Conservation (phyloP, 2,113 vertebrate genomes). For the Psettodes erumei region DNA sequence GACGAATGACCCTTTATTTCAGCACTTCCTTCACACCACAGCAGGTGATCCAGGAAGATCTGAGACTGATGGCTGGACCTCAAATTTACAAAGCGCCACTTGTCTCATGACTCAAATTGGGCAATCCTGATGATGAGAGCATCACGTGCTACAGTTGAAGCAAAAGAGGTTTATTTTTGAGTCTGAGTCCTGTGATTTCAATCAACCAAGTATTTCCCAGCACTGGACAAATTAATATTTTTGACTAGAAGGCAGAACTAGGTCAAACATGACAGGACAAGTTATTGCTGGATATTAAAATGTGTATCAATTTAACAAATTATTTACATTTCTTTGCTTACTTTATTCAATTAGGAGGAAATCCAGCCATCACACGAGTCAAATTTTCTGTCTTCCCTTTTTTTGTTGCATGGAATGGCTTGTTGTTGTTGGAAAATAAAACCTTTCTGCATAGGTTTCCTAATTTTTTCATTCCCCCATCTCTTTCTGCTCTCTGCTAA, state of each 20-base stretch:
- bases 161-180: background rate
- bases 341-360: conserved; percentile 9
- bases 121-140: background rate
- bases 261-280: background rate
- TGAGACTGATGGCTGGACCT: background rate
- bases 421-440: background rate
- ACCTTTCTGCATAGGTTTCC: background rate
- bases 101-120: conserved; percentile 7
- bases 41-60: conserved; percentile 1
- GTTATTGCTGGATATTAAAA: no score
- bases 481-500: conserved; percentile 65
- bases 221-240: background rate
- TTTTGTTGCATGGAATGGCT: background rate
- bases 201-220: background rate
- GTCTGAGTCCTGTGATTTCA: background rate
- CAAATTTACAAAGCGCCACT: no score
- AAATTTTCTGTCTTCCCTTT: background rate
- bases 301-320: no score
- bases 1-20: background rate
- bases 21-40: background rate
- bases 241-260: background rate
- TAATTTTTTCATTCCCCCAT: no score
- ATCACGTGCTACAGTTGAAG: background rate
- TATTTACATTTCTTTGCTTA: background rate
- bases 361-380: background rate